Conservation (phyloP, 2,888 invertebrate species). For the Caenorhabditis sp. region DNA sequence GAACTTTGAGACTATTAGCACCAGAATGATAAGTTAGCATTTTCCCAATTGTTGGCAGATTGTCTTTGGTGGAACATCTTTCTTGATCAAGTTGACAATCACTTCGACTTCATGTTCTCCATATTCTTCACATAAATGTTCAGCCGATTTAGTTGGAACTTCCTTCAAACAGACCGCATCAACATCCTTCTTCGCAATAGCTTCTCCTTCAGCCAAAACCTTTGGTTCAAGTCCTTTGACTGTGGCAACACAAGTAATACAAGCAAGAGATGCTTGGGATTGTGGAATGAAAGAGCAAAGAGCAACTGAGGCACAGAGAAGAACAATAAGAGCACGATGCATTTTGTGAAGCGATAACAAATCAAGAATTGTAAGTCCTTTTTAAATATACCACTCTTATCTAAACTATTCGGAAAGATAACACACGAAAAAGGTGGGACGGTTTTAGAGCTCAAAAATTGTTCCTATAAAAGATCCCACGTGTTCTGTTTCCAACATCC, state of each 20-base stretch:
- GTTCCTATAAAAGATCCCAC: too few relatives aligned
- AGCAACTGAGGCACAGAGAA: constrained; percentile 11
- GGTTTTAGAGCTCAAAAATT: too few relatives aligned
- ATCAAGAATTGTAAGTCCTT: too few relatives aligned
- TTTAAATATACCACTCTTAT: too few relatives aligned
- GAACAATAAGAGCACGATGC: constrained; percentile 15
- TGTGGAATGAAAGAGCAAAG: constrained; percentile 17
- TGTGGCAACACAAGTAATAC: constrained; percentile 38
- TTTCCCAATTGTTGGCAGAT: constrained; percentile 38
- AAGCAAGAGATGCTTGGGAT: constrained; percentile 28
- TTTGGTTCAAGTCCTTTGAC: constrained; percentile 36
- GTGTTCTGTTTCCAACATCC: not conserved
- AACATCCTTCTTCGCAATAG: constrained; percentile 25
- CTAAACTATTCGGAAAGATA: too few relatives aligned
- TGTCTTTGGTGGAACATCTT: constrained; percentile 33
- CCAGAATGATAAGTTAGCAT: constrained; percentile 8
- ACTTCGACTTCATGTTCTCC: constrained; percentile 34
- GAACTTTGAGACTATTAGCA: not conserved
- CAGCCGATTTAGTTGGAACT: constrained; percentile 24
- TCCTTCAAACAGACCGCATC: constrained; percentile 28
- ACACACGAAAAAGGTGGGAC: too few relatives aligned
- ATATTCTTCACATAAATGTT: constrained; percentile 32
- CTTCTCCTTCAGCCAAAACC: constrained; percentile 16
- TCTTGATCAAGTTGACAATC: constrained; percentile 27
- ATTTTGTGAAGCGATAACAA: not conserved